A percentile compares a stretch with the other conserved stretches of the same genome.
Conservation (phyloP, 2,888 invertebrate genomes). For the Blastobasis adustella region DNA sequence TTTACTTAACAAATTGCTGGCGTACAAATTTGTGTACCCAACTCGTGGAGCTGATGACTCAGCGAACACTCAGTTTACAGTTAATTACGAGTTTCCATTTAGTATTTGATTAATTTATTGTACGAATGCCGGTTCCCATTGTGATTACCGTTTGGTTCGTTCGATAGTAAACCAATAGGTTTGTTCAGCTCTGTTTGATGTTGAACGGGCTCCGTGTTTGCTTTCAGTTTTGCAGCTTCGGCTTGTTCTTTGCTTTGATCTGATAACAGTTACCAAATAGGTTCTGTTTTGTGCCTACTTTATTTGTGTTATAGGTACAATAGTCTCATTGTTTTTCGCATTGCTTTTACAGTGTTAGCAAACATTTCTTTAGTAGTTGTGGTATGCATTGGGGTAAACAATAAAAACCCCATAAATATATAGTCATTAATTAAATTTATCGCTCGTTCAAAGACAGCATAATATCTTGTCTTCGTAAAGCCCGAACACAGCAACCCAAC, state of each 20-base stretch:
- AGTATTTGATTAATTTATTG: slow-evolving; percentile 11
- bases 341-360: too few species aligned
- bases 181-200: too few species aligned
- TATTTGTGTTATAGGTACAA: not conserved
- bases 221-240: too few species aligned
- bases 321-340: not conserved
- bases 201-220: too few species aligned
- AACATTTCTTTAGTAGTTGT: too few species aligned
- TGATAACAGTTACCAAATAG: not conserved
- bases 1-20: slow-evolving; percentile 19
- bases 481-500: too few species aligned
- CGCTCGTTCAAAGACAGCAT: too few species aligned
- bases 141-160: slow-evolving; percentile 4
- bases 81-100: slow-evolving; percentile 9
- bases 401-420: too few species aligned
- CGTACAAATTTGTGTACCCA: slow-evolving; percentile 19
- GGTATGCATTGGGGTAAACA: too few species aligned
- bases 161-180: not conserved
- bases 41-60: slow-evolving; percentile 25
- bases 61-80: slow-evolving; percentile 15
- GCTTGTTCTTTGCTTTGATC: not conserved
- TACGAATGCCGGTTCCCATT: slow-evolving; percentile 3
- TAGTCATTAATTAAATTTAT: too few species aligned
- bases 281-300: not conserved
- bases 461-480: too few species aligned